phyloP scores from a whole-genome alignment of 2,797 vertebrate genomes.

The Gymnothorax reevesii region DNA sequence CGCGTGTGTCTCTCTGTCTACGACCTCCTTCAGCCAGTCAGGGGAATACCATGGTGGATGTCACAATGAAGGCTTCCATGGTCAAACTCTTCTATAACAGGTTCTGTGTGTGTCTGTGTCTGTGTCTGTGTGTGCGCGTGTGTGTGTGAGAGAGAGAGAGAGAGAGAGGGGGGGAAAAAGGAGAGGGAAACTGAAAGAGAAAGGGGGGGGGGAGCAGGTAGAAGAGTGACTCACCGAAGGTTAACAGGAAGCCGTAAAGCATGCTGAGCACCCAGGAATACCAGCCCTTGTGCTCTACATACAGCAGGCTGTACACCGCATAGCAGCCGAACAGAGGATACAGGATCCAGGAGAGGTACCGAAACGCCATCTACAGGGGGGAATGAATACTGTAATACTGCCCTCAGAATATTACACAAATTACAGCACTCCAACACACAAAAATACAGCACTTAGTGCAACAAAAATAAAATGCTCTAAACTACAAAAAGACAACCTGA shows the following conservation, averaged over 20 bases:
- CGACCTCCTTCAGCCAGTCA: neutral
- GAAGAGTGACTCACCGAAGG: conserved; percentile 86
- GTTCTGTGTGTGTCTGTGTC: neutral
- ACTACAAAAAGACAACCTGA: too few species aligned
- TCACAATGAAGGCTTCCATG: neutral
- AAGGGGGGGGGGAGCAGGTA: neutral
- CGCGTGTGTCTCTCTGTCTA: neutral
- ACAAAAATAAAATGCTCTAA: too few species aligned
- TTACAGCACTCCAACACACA: neutral
- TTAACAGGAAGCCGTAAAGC: conserved; percentile 96
- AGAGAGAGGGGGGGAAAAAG: neutral
- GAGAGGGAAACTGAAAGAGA: too few species aligned
- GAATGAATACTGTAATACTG: neutral
- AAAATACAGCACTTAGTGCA: too few species aligned
- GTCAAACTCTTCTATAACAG: neutral
- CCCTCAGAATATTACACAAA: neutral
- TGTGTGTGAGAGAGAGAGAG: neutral
- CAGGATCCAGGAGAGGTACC: conserved; percentile 91
- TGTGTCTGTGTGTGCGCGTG: neutral
- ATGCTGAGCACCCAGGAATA: conserved; percentile 96
- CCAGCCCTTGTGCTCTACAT: conserved; percentile 98
- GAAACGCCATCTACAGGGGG: conserved; percentile 87
- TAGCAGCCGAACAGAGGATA: conserved; percentile 95
- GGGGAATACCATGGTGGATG: neutral
- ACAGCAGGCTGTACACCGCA: conserved; percentile 90